A percentile compares a stretch with the other conserved stretches of the same genome.
These are phyloP conservation scores for Suricata suricatta DNA, from an alignment of 2,113 vertebrate species.

Conservation along the genomic window DNA sequence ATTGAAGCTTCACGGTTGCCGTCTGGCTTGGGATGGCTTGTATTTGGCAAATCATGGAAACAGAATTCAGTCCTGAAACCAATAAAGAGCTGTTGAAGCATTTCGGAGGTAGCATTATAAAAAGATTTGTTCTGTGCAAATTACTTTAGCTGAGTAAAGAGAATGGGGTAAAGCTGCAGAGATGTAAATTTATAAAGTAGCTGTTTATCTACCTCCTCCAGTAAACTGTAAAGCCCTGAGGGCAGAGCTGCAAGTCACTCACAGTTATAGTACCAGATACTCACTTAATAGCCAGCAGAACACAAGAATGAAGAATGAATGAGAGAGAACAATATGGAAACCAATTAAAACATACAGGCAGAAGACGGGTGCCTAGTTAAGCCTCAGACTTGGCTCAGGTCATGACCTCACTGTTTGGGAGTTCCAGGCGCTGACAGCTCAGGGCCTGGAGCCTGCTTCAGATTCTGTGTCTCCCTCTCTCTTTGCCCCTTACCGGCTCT, in stretches of 20 bases:
- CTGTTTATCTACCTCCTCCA: background rate
- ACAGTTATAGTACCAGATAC: background rate
- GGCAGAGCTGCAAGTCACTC: background rate
- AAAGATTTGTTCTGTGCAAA: conserved; percentile 32
- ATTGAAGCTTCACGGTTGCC: background rate
- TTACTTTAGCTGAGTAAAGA: conserved; percentile 21
- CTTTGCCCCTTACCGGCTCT: no score
- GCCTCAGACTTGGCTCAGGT: no score
- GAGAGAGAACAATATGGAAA: background rate
- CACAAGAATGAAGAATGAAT: background rate
- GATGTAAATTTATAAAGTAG: background rate
- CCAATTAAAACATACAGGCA: background rate
- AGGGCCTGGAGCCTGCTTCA: no score
- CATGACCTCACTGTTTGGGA: no score
- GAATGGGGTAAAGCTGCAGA: conserved; percentile 5
- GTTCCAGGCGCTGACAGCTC: no score
- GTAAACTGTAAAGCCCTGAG: background rate
- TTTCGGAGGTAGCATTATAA: conserved; percentile 36
- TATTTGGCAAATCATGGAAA: conserved; percentile 33
- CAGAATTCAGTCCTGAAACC: conserved; percentile 20
- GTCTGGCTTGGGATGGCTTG: background rate
- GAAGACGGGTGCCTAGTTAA: background rate
- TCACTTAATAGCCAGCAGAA: background rate
- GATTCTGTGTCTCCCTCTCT: no score
- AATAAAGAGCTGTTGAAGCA: background rate